Base-by-base conservation (phyloP, 2,888 invertebrate genomes). In the Cetonia aurata region DNA sequence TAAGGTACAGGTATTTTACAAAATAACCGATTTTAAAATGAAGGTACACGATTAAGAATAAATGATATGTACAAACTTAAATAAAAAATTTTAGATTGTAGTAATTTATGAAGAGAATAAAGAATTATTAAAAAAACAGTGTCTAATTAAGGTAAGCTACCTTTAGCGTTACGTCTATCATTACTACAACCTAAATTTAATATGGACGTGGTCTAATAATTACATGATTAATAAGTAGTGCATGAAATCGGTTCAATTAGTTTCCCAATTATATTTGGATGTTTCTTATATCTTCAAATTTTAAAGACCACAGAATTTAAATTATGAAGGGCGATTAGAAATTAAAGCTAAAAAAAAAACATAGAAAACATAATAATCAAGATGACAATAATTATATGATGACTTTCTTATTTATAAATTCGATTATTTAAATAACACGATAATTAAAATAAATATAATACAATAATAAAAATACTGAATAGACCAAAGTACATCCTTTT, bases 381-480 rank as follows among this genome's bases (percentile, higher is more conserved):
- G n/a, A n/a, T n/a, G n/a, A n/a, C n/a, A n/a, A 65, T 65, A 48
- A 65, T 37, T 50, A 65, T 50, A 65, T 65, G n/a, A n/a, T n/a
- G 62, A 65, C 62, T 65, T 41, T 65, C 31, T 52, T 31, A 25
- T 42, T 62, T 62, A 62, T 31, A 48, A 48, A 62, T 13, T 62
- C 62, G 44, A 62, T 65, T 62, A 62, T 44, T 62, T 65, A 65
- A 50, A 65, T 65, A 65, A 65, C 50, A 65, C 50, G 48, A 59
- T 59, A 44, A 56, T 56, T 44, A 59, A 50, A 65, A 65, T 65
- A 65, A 65, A 65, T 65, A 65, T 50, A 65, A 50, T 65, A 65
- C 62, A 65, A 65, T 62, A 50, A 62, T 65, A 33, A 48, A 50
- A 65, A 65, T 65, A 65, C 62, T 65, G 62, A 65, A 65, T 65